phyloP scores from a whole-genome alignment of 2,888 invertebrate species.

The Leptinotarsa haldemani region DNA sequence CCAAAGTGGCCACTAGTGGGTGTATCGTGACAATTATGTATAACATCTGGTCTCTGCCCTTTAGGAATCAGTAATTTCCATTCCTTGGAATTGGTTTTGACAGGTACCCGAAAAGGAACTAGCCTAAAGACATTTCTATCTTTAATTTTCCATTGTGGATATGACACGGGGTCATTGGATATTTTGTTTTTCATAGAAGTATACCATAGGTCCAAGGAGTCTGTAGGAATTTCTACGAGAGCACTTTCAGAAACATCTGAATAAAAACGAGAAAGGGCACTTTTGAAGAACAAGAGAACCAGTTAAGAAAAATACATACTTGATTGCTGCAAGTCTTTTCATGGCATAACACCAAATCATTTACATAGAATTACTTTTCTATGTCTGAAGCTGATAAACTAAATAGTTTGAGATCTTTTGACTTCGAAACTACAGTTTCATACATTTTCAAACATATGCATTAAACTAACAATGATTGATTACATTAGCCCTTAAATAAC shows the following conservation, averaged over 20 bases:
- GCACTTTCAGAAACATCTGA: background rate
- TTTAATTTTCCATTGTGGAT: constrained; percentile 36
- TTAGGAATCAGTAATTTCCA: constrained; percentile 16
- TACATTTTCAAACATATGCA: too few species aligned
- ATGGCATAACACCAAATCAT: too few species aligned
- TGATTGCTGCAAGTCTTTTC: too few species aligned
- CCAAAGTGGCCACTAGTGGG: constrained; percentile 32
- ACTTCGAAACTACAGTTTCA: too few species aligned
- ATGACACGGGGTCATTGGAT: constrained; percentile 22
- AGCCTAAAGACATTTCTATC: background rate
- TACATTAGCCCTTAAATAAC: too few species aligned
- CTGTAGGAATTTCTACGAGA: constrained; percentile 13
- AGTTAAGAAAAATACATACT: too few species aligned
- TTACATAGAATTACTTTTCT: too few species aligned
- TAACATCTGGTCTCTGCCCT: background rate
- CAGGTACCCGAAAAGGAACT: background rate
- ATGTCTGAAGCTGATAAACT: too few species aligned
- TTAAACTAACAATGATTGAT: too few species aligned
- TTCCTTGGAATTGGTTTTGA: constrained; percentile 34
- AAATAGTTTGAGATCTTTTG: too few species aligned
- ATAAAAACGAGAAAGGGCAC: constrained; percentile 29
- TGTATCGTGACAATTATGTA: background rate
- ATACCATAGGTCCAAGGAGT: constrained; percentile 32
- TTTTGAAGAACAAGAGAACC: too few species aligned
- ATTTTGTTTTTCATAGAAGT: constrained; percentile 25